phyloP scores from a whole-genome alignment of 2,797 vertebrate genomes.

The Phrynocephalus forsythii region DNA sequence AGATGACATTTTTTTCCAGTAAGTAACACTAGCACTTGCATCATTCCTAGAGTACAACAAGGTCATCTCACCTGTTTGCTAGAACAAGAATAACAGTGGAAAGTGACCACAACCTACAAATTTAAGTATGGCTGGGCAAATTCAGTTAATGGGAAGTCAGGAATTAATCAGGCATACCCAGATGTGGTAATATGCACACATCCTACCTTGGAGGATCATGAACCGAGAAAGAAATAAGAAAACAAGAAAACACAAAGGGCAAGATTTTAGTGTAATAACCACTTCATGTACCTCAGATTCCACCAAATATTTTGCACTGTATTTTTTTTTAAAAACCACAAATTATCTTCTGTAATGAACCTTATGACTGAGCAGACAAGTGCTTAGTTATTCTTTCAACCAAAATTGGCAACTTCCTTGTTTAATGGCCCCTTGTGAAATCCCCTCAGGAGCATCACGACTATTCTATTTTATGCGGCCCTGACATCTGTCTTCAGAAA shows the following conservation, averaged over 20 bases:
- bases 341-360: slow-evolving; percentile 29
- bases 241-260: not conserved
- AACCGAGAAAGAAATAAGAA: slow-evolving; percentile 29
- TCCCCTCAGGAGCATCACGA: not conserved
- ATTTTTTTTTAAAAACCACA: not conserved
- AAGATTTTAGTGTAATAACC: not conserved
- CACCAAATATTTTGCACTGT: not conserved
- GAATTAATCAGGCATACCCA: slow-evolving; percentile 23
- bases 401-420: not conserved
- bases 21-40: not conserved
- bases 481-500: not conserved
- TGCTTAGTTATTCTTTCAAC: not conserved
- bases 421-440: not conserved
- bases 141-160: slow-evolving; percentile 2
- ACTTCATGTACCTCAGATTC: not conserved
- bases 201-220: slow-evolving; percentile 4
- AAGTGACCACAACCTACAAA: not conserved
- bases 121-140: not conserved
- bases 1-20: slow-evolving; percentile 16
- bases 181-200: not conserved
- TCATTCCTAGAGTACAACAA: slow-evolving; percentile 10
- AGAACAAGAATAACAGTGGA: slow-evolving; percentile 14
- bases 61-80: not conserved
- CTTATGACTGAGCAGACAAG: not conserved
- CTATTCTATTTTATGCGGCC: not conserved